Base-by-base conservation (phyloP, 2,797 vertebrate genomes). In the Vultur gryphus region DNA sequence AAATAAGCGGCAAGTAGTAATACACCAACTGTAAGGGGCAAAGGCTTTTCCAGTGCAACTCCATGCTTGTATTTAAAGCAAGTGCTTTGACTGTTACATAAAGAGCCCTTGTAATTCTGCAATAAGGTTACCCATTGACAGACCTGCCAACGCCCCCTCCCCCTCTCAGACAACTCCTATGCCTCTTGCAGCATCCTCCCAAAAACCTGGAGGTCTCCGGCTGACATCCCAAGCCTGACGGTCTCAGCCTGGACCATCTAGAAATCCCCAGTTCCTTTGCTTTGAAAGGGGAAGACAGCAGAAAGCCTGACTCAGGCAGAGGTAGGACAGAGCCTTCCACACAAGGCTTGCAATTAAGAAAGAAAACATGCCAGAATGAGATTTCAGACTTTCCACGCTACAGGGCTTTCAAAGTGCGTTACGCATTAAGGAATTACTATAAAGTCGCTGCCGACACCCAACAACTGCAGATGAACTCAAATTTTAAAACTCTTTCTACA, bases 51-150 rank as follows among this genome's bases (percentile, higher is more conserved):
- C 83, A 79, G 70, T 11, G 43, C 88, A 67, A 89, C 73, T 94
- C 82, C 89, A 51, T 5, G 4, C 87, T 92, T 17, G 46, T 83
- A 83, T 85, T 92, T 87, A 85, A 93, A 89, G 78, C 70, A 14
- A 95, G 86, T 92, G 93, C 95, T 97, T 94, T 96, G 94, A 87
- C 79, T 87, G 93, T 95, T 93, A 89, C 95, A 95, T 94, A 97
- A 97, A 97, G 86, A 96, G 69, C 71, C 93, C 81, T 95, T 94
- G 90, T 94, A 95, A 94, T 83, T 77, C 94, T 44, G 87, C 89
- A 94, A 94, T 94, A 62, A 94, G 92, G 91, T 95, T 77, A 92
- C 76, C 93, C 84, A 95, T 83, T 84, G 81, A 91, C 86, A 95
- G 93, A 46, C 61, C 61, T 80, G 86, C 92, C 94, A 92, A 95